Conservation (phyloP, 1,140 invertebrate species). For the Macrotrachela quadricornifera region DNA sequence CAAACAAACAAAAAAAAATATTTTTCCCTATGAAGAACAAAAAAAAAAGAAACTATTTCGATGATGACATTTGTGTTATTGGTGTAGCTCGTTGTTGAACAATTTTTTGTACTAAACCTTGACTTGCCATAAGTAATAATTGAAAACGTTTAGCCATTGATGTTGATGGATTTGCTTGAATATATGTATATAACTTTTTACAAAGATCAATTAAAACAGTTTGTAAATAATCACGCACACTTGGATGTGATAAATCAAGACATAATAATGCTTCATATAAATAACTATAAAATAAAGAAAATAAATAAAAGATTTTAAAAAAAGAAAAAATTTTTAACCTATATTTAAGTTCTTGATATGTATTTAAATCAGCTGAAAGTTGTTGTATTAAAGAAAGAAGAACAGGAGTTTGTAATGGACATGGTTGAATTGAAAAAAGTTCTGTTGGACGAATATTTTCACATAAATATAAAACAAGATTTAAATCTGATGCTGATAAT, state of each 20-base stretch:
- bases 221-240: conserved; percentile 57
- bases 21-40: too few species aligned
- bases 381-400: conserved; percentile 74
- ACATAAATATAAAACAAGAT: conserved; percentile 58
- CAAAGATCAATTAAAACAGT: conserved; percentile 51
- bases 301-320: background rate
- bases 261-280: conserved; percentile 64
- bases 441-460: conserved; percentile 49
- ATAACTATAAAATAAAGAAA: conserved; percentile 39
- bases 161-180: conserved; percentile 43
- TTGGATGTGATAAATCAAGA: conserved; percentile 48
- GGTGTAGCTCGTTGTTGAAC: too few species aligned
- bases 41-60: too few species aligned
- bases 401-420: conserved; percentile 55
- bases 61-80: too few species aligned
- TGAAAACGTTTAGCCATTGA: conserved; percentile 45
- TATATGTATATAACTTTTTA: conserved; percentile 47
- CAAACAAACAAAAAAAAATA: too few species aligned
- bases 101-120: conserved; percentile 17
- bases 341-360: conserved; percentile 63
- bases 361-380: conserved; percentile 57
- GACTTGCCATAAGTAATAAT: conserved; percentile 56
- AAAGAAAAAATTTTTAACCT: conserved; percentile 37
- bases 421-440: conserved; percentile 17
- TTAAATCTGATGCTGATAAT: conserved; percentile 57